Evolutionary conservation across 2,113 vertebrate species (phyloP), one percentile per base, ranked within the genome.

Genomic region (Hypomesus transpacificus): DNA sequence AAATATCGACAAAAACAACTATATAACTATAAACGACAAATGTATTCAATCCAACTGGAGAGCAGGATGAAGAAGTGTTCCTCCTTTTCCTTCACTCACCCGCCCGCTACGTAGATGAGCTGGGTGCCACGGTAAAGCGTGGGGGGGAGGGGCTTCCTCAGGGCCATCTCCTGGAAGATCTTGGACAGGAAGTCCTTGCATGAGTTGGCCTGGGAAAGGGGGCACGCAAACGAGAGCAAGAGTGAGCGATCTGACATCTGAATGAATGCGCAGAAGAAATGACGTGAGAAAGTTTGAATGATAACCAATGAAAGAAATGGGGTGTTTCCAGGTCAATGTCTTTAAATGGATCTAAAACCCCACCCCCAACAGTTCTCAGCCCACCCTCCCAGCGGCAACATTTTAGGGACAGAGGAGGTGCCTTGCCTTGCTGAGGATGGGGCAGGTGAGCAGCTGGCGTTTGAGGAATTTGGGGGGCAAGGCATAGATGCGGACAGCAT

Each of bases 131-230:
- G 85, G 70, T 87, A 87, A 0, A 89, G 90, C 3, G 88, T 70
- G 1, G 89, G 91, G 5, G 93, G 86, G 20, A 92, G 74, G 3
- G 83, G 87, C 70, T 90, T 93, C 69, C 88, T 91, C 3, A 94
- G 78, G 0, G 89, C 89, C 92, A 94, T 94, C 24, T 94, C 93
- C 77, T 93, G 93, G 82, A 94, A 94, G 80, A 94, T 94, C 80
- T 92, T 93, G 3, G 93, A 90, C 28, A 94, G 89, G 83, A 92
- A 93, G 80, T 93, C 91, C 76, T 91, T 92, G 77, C 93, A 94
- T 57, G 91, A 89, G 63, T 93, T 93, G 71, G 91, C 92, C 89
- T 90, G 66, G 20, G 65, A 46, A 18, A 64, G 6, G 46, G 16
- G 26, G 26, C 18, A 16, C 21, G 3, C 4, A 8, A 53, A 18